Conservation (phyloP, 2,888 invertebrate species). For the Meiosimyza platycephala region DNA sequence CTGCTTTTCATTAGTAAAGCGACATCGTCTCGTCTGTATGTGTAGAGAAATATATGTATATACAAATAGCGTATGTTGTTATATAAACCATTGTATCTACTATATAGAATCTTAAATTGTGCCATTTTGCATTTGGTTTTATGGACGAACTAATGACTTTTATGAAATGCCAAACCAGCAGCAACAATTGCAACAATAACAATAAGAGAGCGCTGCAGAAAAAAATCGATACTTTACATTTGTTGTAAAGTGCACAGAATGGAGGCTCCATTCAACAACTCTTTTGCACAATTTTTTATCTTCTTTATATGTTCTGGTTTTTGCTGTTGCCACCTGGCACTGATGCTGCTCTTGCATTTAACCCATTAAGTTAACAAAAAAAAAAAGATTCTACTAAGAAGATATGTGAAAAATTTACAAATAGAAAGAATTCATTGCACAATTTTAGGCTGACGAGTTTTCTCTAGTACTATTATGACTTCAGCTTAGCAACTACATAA, state of each 20-base stretch:
- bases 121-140: constrained; percentile 44
- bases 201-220: background rate
- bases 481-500: too few relatives aligned
- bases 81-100: background rate
- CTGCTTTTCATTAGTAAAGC: background rate
- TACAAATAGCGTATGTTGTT: background rate
- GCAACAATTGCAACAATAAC: constrained; percentile 12
- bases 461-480: too few relatives aligned
- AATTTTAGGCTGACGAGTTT: too few relatives aligned
- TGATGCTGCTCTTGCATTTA: background rate
- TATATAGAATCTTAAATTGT: constrained; percentile 32
- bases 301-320: background rate
- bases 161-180: constrained; percentile 39
- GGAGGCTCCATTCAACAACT: constrained; percentile 14
- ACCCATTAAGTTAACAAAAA: background rate
- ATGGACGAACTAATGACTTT: constrained; percentile 46
- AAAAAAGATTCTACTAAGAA: too few relatives aligned
- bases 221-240: constrained; percentile 15
- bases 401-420: too few relatives aligned
- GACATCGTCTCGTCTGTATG: background rate
- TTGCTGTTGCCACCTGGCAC: background rate
- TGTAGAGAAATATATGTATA: background rate
- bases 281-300: background rate
- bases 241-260: background rate
- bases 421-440: too few relatives aligned